Percentiles rank a stretch among this genome's conserved stretches.
Conservation (phyloP, 1,140 invertebrate genomes). For the Rhopalosiphum maidis region DNA sequence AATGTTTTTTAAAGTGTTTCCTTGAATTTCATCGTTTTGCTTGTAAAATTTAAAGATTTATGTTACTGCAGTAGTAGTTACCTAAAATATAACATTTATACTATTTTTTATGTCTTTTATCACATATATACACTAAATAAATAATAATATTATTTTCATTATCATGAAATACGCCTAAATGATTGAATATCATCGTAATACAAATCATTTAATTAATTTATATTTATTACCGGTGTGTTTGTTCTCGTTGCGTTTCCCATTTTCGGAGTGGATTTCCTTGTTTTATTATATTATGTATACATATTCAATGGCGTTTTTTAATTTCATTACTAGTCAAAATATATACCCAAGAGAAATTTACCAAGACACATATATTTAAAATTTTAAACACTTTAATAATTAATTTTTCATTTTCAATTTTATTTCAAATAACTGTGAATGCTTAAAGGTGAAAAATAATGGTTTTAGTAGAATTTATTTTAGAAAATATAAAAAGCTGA, state of each 20-base stretch:
- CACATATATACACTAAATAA: neutral
- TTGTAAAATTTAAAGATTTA: neutral
- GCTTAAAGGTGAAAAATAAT: neutral
- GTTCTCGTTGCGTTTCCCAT: neutral
- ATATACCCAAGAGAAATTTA: neutral
- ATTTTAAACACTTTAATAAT: neutral
- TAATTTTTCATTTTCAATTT: neutral
- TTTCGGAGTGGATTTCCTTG: neutral
- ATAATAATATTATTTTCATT: slow-evolving; percentile 12
- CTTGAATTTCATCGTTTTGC: neutral
- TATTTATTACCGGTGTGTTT: neutral
- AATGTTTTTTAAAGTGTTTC: neutral
- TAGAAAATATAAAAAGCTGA: neutral
- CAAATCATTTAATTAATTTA: slow-evolving; percentile 13
- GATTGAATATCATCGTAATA: neutral
- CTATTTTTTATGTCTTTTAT: neutral
- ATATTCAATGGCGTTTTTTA: neutral
- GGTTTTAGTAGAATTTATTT: neutral
- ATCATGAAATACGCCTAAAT: neutral
- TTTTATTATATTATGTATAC: neutral
- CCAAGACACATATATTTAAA: neutral
- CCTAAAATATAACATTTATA: neutral
- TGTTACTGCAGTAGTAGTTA: neutral
- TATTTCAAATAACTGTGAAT: neutral
- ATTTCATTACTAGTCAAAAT: slow-evolving; percentile 2